These are phyloP conservation scores for Lasioglossum figueresi DNA, from an alignment of 2,888 invertebrate species.

Conservation along the genomic window DNA sequence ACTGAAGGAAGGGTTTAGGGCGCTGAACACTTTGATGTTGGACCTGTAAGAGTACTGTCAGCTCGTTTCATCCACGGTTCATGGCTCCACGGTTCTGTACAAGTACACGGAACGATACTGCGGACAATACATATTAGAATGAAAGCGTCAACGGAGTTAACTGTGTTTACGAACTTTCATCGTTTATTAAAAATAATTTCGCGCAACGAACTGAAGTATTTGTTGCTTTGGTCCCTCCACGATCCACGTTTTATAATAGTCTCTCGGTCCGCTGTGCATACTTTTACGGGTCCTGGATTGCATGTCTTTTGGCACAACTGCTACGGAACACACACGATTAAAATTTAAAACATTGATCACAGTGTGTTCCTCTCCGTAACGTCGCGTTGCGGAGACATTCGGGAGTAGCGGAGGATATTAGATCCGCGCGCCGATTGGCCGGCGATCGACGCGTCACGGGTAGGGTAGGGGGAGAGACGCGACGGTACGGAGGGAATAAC, in stretches of 20 bases:
- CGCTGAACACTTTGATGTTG: constrained; percentile 77
- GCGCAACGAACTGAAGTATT: constrained; percentile 32
- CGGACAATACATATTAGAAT: constrained; percentile 5
- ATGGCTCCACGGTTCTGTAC: constrained; percentile 30
- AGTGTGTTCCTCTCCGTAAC: constrained; percentile 18
- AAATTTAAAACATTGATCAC: constrained; percentile 61
- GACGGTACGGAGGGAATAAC: not conserved
- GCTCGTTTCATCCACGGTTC: constrained; percentile 30
- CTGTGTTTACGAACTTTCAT: constrained; percentile 5
- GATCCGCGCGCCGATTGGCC: not conserved
- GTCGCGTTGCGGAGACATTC: not conserved
- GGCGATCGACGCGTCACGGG: not conserved
- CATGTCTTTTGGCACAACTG: constrained; percentile 75
- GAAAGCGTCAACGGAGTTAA: not conserved
- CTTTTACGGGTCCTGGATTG: constrained; percentile 66
- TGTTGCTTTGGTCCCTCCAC: constrained; percentile 68
- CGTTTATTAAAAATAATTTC: constrained; percentile 26
- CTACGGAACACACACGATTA: constrained; percentile 70
- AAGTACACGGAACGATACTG: constrained; percentile 13
- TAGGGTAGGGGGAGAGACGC: not conserved
- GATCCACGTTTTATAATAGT: constrained; percentile 49
- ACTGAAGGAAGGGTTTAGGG: constrained; percentile 74
- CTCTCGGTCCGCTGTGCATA: constrained; percentile 57
- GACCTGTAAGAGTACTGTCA: constrained; percentile 70
- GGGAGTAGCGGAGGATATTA: not conserved